Percentiles rank a stretch among this genome's conserved stretches.
Evolutionary conservation across 2,797 vertebrate species (phyloP).

Genomic region (Hoplostethus mediterraneus): DNA sequence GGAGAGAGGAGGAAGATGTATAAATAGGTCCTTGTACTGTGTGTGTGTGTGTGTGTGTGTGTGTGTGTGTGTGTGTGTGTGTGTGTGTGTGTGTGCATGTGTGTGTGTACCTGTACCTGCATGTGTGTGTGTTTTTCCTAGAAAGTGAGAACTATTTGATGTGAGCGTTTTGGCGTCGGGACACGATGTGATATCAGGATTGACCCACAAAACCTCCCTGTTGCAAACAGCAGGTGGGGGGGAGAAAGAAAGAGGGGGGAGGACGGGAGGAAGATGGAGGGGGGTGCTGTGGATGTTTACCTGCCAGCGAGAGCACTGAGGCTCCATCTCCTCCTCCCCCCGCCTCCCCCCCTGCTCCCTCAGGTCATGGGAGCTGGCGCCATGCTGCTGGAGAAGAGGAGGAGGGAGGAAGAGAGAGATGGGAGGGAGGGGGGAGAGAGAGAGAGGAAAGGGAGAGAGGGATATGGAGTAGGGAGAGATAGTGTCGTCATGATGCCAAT

Average conservation of each 20-base stretch:
- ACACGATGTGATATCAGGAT: constrained; percentile 65
- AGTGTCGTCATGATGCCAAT: no score
- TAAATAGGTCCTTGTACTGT: neutral
- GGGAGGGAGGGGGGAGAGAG: neutral
- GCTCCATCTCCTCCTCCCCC: constrained; percentile 50
- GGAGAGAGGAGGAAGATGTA: constrained; percentile 1
- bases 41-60: constrained; percentile 5
- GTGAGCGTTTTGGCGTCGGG: constrained; percentile 46
- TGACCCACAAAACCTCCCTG: constrained; percentile 61
- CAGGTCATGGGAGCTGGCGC: constrained; percentile 50
- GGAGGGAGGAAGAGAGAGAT: neutral
- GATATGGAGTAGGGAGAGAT: no score
- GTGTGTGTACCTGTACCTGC: neutral
- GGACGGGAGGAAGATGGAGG: constrained; percentile 37
- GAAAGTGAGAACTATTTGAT: constrained; percentile 48
- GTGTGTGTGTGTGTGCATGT: neutral
- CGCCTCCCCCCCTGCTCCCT: constrained; percentile 33
- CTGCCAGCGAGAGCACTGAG: constrained; percentile 49
- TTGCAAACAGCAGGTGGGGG: constrained; percentile 47
- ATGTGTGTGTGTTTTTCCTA: constrained; percentile 25
- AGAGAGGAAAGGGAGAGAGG: neutral
- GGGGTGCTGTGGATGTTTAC: constrained; percentile 63
- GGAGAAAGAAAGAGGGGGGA: constrained; percentile 8
- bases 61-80: neutral
- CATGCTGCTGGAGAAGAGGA: constrained; percentile 37